Evolutionary conservation across 2,113 vertebrate species (phyloP).

Genomic region (Aptenodytes patagonicus): DNA sequence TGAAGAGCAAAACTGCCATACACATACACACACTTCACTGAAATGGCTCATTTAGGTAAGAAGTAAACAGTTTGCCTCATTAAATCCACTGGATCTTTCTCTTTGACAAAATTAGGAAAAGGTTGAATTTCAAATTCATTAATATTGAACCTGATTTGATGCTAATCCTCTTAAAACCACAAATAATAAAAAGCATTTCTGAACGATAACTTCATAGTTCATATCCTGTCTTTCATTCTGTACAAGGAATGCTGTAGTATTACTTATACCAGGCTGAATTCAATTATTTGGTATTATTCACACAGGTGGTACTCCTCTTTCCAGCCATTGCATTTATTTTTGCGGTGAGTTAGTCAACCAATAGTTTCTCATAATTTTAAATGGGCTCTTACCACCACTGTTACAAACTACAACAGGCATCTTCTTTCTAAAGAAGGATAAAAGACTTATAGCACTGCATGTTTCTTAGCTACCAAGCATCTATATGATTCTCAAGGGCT

Average conservation of each 20-base stretch:
- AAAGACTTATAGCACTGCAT: not conserved
- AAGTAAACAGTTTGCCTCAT: not conserved
- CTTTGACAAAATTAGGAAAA: not conserved
- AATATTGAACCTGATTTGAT: not conserved
- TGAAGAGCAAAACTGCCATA: not conserved
- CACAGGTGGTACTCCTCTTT: not conserved
- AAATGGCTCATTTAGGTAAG: not conserved
- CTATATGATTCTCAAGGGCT: not conserved
- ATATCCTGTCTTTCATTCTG: not conserved
- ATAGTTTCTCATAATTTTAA: not conserved
- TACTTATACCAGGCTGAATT: constrained; percentile 14
- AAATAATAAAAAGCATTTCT: not conserved
- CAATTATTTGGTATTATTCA: constrained; percentile 35
- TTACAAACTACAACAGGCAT: not conserved
- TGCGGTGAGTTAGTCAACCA: not conserved
- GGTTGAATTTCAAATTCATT: not conserved
- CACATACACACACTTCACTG: not conserved
- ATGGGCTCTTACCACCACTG: not conserved
- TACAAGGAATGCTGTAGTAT: not conserved
- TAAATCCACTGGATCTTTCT: not conserved
- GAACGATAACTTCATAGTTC: not conserved
- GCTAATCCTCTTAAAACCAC: not conserved
- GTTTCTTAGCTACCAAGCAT: not conserved
- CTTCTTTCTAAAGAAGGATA: not conserved
- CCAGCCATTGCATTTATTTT: constrained; percentile 4